Evolutionary conservation across 1,140 invertebrate genomes (phyloP).

Genomic region (Drosophila dunni): DNA sequence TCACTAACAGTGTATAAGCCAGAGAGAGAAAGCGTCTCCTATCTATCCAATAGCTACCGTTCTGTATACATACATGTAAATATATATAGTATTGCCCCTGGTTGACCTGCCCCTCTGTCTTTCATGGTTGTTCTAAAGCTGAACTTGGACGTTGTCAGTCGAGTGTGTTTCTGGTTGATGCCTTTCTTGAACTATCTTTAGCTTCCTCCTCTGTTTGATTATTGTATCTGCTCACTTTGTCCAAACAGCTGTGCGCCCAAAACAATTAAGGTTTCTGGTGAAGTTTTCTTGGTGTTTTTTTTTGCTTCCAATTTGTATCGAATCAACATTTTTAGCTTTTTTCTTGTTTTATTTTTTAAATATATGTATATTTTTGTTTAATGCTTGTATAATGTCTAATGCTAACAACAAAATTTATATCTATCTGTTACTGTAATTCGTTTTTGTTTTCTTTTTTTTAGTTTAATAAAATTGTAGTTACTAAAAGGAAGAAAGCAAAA

Average conservation of each 20-base stretch:
- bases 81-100: neutral
- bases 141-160: conserved; percentile 11
- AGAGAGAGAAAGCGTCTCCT: neutral
- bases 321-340: conserved; percentile 68
- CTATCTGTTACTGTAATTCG: conserved; percentile 67
- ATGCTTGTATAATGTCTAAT: conserved; percentile 43
- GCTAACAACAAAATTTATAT: conserved; percentile 75
- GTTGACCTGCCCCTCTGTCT: neutral
- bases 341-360: conserved; percentile 33
- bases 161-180: conserved; percentile 7
- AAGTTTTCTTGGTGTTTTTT: conserved; percentile 13
- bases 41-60: conserved; percentile 2
- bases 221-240: conserved; percentile 3
- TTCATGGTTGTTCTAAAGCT: neutral
- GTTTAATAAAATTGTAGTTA: conserved; percentile 63
- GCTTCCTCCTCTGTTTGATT: neutral
- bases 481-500: conserved; percentile 70
- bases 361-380: conserved; percentile 25
- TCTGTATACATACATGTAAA: neutral
- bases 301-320: conserved; percentile 9
- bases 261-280: conserved; percentile 3
- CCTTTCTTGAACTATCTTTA: conserved; percentile 8
- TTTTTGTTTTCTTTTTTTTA: conserved; percentile 23
- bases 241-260: conserved; percentile 13
- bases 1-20: neutral